Base-by-base conservation (phyloP, 2,888 invertebrate genomes). In the Rapana venosa region DNA sequence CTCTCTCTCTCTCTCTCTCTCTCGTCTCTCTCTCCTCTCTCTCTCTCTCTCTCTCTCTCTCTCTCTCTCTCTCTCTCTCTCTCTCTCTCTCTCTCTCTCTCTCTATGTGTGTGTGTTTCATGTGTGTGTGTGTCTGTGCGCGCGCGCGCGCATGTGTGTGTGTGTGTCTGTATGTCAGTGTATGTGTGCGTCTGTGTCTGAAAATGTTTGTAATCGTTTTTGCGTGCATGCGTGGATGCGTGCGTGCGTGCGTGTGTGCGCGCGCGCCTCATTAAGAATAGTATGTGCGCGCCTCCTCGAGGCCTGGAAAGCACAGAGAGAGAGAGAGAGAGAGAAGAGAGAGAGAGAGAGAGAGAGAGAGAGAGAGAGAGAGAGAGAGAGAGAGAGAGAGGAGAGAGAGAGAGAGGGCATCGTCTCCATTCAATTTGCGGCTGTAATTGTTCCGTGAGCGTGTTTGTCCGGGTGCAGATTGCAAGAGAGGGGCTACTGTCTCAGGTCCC, bases 1-100 rank as follows among this genome's bases (percentile, higher is more conserved):
- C 30, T 77, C 32, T 77, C 77, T 77, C 77, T 77, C 30, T 77
- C 77, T 77, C 1, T 77, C 77, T 77, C 30, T 77, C 15, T 79
- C 79, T 79, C 35, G 4, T 47, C 47, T 66, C 66, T 66, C 66
- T 66, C 66, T 66, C 66, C 66, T 66, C 66, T 66, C 66, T 66
- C 66, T 66, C 66, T 66, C 66, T 66, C 66, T 66, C 66, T 66
- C 66, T 66, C 66, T 66, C 66, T 66, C 66, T 66, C 66, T 66
- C 66, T 66, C 66, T 66, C 66, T 66, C 66, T 66, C 66, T 79
- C 79, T 79, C 35, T 79, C 35, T 79, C 17, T 35, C 35, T 79
- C 35, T 79, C 32, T 79, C 32, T 35, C 79, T 79, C 32, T 79
- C 32, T 79, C 32, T 79, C 35, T 79, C 20, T 79, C 79, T 79